Evolutionary conservation across 2,888 invertebrate species (phyloP), one percentile per base, ranked within the genome.

Genomic region (Sipunculus nudus): DNA sequence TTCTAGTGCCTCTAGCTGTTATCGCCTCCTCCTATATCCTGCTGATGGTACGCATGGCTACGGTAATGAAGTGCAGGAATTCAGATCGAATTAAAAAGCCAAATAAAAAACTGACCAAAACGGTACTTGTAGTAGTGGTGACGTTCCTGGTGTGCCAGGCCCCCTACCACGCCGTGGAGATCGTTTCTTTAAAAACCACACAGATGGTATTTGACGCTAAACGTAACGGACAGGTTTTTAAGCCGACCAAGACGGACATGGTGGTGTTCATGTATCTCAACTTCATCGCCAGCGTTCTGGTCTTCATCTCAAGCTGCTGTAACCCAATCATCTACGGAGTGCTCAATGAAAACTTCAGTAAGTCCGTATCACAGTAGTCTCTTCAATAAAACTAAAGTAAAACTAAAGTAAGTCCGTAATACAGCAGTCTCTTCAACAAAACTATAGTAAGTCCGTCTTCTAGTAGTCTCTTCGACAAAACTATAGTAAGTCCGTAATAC

Each of bases 241-340:
- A 5, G 19, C 35, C 53, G 10, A 13, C 47, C 13, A 26, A 16
- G n/a, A 21, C 21, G 8, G 59, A 62, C 23, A 23, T 55, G 6
- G 21, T 39, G 6, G 39, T 59, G 16, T 59, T 41, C 40, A 29
- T 35, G 13, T 40, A 59, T 28, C 28, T 63, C 28, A 59, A 59
- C 43, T 21, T 41, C 32, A 6, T 52, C 19, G 43, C 65, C 19
- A 25, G 52, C 31, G 41, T 65, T 5, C 57, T 65, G 21, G 63
- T 60, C 21, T 65, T 55, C 38, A 43, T 65, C 29, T 60, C 63
- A 21, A 49, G 56, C 48, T 63, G 62, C 57, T 63, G 55, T 35
- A 65, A 65, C 47, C 63, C 65, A 5, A 49, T 65, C 29, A 52
- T 65, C 40, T 65, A 65, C 48, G 65, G 65, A n/a, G 21, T 60